Evolutionary conservation across 2,797 vertebrate species (phyloP).

Genomic region (Gymnothorax javanicus): DNA sequence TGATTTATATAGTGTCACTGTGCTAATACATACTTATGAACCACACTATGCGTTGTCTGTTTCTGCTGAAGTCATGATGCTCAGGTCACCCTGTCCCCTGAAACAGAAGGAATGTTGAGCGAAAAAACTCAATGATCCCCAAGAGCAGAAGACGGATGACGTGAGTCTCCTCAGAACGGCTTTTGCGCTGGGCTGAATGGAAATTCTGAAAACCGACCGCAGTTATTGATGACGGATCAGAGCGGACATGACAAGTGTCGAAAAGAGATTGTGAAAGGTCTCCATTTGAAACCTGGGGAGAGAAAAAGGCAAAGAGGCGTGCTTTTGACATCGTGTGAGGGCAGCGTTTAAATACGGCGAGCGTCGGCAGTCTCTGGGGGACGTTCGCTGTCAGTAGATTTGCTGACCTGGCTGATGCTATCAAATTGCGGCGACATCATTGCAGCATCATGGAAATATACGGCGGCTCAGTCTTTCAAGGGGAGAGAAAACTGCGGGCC

Average conservation of each 20-base stretch:
- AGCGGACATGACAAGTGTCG: neutral
- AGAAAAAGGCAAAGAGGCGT: neutral
- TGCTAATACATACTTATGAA: neutral
- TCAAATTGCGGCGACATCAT: neutral
- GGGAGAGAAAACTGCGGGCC: neutral
- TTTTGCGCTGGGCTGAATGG: neutral
- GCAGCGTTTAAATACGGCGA: neutral
- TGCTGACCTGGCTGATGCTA: slow-evolving; percentile 8
- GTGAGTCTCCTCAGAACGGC: neutral
- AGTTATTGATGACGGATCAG: neutral
- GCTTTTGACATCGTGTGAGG: neutral
- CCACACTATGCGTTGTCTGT: neutral
- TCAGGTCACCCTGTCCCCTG: neutral
- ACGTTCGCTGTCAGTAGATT: neutral
- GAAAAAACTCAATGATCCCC: neutral
- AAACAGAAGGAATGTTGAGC: neutral
- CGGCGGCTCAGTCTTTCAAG: neutral
- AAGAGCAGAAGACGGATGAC: neutral
- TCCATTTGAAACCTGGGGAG: neutral
- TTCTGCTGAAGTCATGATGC: neutral
- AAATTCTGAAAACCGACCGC: neutral
- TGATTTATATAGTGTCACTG: too few relatives aligned
- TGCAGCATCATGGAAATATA: neutral
- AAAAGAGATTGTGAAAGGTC: neutral
- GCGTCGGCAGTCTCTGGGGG: neutral